Conservation (phyloP, 30 jellyfish, hydroid and myxozoan genomes). For the Cassiopea xamachana region DNA sequence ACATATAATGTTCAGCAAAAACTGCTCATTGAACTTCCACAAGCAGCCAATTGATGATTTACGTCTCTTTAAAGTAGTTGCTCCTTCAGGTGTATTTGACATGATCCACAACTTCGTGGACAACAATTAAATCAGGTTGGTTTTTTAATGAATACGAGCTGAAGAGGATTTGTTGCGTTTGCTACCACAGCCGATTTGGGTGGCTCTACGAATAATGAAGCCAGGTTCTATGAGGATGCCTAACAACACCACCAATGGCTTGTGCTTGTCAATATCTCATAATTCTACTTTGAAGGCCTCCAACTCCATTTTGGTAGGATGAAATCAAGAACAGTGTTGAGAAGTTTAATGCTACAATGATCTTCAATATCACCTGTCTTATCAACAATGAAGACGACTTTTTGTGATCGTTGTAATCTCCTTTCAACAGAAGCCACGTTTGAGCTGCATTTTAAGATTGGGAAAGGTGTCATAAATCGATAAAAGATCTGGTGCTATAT, state of each 20-base stretch:
- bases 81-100: slow-evolving; percentile 11
- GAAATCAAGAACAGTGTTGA: background rate
- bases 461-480: background rate
- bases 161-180: too few species aligned
- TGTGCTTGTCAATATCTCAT: too few species aligned
- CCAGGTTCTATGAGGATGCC: too few species aligned
- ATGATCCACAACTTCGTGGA: background rate
- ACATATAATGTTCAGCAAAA: slow-evolving; percentile 31
- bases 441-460: background rate
- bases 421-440: background rate
- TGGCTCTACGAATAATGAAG: too few species aligned
- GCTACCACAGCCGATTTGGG: too few species aligned
- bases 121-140: too few species aligned
- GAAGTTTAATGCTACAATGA: background rate
- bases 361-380: background rate
- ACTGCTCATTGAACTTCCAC: slow-evolving; percentile 63
- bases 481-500: background rate
- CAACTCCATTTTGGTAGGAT: too few species aligned
- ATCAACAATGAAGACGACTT: background rate
- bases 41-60: slow-evolving; percentile 60
- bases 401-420: background rate
- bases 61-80: slow-evolving; percentile 14
- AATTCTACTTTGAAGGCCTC: too few species aligned
- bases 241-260: too few species aligned
- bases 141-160: too few species aligned